Conservation (phyloP, 2,888 invertebrate genomes). For the Pseudolycoriella hygida region DNA sequence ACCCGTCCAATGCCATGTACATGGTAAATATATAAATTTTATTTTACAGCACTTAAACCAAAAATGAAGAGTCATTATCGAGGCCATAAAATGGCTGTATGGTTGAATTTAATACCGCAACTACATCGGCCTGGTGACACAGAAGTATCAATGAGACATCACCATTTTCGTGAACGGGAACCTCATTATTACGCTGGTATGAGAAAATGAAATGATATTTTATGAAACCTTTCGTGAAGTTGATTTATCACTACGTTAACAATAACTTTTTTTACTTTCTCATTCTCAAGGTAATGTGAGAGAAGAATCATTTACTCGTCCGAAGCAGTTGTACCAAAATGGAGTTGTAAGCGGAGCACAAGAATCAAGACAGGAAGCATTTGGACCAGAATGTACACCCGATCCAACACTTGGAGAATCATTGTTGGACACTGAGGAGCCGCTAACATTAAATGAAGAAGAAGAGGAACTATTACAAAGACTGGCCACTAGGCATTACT, state of each 20-base stretch:
- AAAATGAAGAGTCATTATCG: slow-evolving; percentile 71
- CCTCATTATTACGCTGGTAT: slow-evolving; percentile 62
- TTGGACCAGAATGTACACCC: slow-evolving; percentile 11
- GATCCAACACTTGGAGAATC: slow-evolving; percentile 11
- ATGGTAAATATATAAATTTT: slow-evolving; percentile 8
- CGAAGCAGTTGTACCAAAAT: slow-evolving; percentile 20
- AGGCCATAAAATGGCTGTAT: slow-evolving; percentile 77
- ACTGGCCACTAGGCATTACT: slow-evolving; percentile 35
- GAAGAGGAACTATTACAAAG: slow-evolving; percentile 34
- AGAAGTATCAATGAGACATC: slow-evolving; percentile 50
- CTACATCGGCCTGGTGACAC: slow-evolving; percentile 62
- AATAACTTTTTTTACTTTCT: too few relatives aligned
- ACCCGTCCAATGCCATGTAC: too few relatives aligned
- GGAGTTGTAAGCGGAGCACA: slow-evolving; percentile 10
- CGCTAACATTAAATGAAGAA: slow-evolving; percentile 32
- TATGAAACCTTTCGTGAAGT: too few relatives aligned
- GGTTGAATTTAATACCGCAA: slow-evolving; percentile 74
- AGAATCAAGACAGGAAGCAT: slow-evolving; percentile 15
- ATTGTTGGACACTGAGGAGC: slow-evolving; percentile 17
- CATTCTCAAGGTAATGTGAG: slow-evolving; percentile 32
- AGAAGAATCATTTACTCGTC: slow-evolving; percentile 32
- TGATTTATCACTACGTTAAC: too few relatives aligned
- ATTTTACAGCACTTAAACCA: slow-evolving; percentile 42
- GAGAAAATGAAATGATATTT: slow-evolving; percentile 9
- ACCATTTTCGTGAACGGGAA: slow-evolving; percentile 56